These are phyloP conservation scores for Uromys caudimaculatus DNA, from an alignment of 2,797 vertebrate genomes.

Conservation along the genomic window DNA sequence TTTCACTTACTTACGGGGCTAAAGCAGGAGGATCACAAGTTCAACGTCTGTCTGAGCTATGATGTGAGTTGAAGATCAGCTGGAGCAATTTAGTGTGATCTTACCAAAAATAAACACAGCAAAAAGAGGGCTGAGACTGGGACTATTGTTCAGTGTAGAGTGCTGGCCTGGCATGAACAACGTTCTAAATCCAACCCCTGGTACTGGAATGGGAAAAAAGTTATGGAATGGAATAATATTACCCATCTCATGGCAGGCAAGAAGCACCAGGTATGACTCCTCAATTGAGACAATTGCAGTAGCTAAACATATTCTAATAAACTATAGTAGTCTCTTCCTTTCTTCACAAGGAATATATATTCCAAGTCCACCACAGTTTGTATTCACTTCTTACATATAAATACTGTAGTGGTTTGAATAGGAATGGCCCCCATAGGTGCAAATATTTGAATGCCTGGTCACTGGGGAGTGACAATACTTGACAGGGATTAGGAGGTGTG, in stretches of 20 bases:
- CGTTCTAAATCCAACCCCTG: not conserved
- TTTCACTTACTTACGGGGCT: not conserved
- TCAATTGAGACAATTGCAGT: not conserved
- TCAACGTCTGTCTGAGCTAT: not conserved
- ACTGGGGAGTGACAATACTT: not conserved
- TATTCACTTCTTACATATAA: not conserved
- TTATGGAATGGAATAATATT: not conserved
- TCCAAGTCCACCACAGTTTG: not conserved
- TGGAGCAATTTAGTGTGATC: not conserved
- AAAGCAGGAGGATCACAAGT: not conserved
- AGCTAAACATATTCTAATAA: too few relatives aligned
- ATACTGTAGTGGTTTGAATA: not conserved
- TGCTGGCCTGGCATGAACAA: not conserved
- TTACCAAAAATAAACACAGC: not conserved
- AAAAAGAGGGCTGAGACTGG: not conserved
- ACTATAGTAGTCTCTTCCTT: not conserved
- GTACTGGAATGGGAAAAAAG: not conserved
- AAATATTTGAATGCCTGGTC: not conserved
- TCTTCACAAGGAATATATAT: not conserved
- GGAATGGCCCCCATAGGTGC: not conserved
- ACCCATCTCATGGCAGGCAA: not conserved
- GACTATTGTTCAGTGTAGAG: not conserved
- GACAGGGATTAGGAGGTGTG: not conserved
- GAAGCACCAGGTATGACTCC: not conserved
- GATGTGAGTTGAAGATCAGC: not conserved